phyloP scores from a whole-genome alignment of 2,888 invertebrate species.

The Tetropium fuscum region DNA sequence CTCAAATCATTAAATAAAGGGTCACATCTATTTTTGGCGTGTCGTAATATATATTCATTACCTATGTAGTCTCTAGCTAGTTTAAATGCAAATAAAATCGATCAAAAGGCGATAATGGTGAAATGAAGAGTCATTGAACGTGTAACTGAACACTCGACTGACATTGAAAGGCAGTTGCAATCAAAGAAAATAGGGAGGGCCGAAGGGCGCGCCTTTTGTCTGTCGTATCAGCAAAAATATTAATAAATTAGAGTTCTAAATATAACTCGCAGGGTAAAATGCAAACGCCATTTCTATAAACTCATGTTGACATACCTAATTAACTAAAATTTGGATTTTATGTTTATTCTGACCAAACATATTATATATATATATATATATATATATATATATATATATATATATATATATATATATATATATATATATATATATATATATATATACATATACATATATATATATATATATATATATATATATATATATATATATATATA shows the following conservation, averaged over 20 bases:
- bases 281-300: too few species aligned
- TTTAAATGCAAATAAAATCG: constrained; percentile 24
- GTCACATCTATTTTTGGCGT: too few species aligned
- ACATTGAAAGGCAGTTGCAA: constrained; percentile 9
- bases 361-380: too few species aligned
- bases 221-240: constrained; percentile 4
- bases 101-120: background rate
- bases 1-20: too few species aligned
- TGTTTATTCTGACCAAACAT: background rate
- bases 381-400: too few species aligned
- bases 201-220: background rate
- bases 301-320: too few species aligned
- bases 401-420: background rate
- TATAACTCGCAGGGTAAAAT: background rate
- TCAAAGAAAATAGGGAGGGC: constrained; percentile 1
- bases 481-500: background rate
- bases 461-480: background rate
- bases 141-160: background rate
- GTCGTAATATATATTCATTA: constrained; percentile 19
- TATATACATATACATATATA: too few species aligned
- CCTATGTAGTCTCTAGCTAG: background rate
- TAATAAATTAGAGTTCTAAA: background rate
- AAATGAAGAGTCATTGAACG: constrained; percentile 15
- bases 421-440: background rate
- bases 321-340: too few species aligned